Evolutionary conservation across 2,888 invertebrate genomes (phyloP).

Genomic region (Ennomos erosarius): DNA sequence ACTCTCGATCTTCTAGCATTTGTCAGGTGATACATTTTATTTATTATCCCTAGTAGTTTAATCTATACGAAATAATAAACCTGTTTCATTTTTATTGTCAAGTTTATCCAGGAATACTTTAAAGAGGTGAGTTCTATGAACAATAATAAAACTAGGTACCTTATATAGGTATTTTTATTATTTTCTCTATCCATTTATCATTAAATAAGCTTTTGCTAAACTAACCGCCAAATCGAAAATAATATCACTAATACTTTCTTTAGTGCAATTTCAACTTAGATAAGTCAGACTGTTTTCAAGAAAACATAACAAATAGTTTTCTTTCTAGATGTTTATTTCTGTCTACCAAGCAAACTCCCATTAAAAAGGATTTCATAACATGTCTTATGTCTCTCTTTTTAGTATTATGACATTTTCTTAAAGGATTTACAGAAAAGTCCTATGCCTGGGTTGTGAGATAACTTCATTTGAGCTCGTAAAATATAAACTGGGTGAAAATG

Average conservation of each 20-base stretch:
- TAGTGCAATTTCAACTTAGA: background rate
- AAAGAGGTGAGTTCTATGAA: conserved; percentile 79
- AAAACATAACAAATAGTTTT: background rate
- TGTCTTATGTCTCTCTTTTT: conserved; percentile 13
- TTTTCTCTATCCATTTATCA: conserved; percentile 22
- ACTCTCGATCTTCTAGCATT: conserved; percentile 86
- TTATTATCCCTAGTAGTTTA: conserved; percentile 45
- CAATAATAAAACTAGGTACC: conserved; percentile 38
- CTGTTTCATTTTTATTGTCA: conserved; percentile 43
- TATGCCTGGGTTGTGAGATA: conserved; percentile 33
- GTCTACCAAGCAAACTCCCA: conserved; percentile 44
- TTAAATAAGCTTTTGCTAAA: conserved; percentile 53
- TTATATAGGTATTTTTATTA: conserved; percentile 19
- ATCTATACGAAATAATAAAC: conserved; percentile 22
- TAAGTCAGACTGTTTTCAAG: conserved; percentile 3
- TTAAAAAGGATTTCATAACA: conserved; percentile 42
- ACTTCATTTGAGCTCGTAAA: conserved; percentile 14
- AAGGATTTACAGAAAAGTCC: conserved; percentile 49
- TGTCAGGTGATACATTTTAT: conserved; percentile 86
- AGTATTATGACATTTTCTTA: conserved; percentile 32
- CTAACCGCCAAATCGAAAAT: conserved; percentile 35
- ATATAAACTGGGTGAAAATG: conserved; percentile 1
- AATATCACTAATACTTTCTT: conserved; percentile 12
- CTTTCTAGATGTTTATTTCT: conserved; percentile 27
- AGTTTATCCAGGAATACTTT: conserved; percentile 56